Conservation (phyloP, 2,113 vertebrate genomes). For the Circaetus gallicus region DNA sequence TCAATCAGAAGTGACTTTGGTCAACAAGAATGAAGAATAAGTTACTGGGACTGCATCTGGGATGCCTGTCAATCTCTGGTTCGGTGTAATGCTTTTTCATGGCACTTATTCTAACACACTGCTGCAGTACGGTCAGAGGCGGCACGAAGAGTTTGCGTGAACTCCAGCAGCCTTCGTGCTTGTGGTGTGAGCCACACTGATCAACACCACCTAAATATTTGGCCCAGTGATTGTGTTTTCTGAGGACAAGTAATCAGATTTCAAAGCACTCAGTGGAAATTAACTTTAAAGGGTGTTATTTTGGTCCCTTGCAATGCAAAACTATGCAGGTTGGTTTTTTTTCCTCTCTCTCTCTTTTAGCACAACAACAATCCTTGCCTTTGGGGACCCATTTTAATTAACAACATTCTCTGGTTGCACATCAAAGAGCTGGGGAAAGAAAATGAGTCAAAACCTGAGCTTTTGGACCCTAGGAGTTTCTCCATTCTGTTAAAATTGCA, state of each 20-base stretch:
- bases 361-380: not conserved
- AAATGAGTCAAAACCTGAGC: not conserved
- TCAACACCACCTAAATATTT: not conserved
- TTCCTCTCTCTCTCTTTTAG: not conserved
- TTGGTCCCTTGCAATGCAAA: not conserved
- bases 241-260: not conserved
- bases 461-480: not conserved
- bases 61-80: not conserved
- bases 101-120: fast-evolving
- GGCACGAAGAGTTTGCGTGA: fast-evolving
- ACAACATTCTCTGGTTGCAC: not conserved
- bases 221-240: not conserved
- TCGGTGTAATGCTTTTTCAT: not conserved
- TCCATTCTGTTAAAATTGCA: not conserved
- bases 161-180: not conserved
- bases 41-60: fast-evolving
- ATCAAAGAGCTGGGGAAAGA: constrained; percentile 4
- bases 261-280: not conserved
- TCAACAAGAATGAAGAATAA: not conserved
- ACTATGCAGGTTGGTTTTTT: not conserved
- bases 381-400: constrained; percentile 13
- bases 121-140: fast-evolving
- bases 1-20: not conserved
- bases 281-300: not conserved
- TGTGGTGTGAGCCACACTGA: not conserved